Evolutionary conservation across 2,797 vertebrate genomes (phyloP), one percentile per base, ranked within the genome.

Genomic region (Syndactyla subalaris): DNA sequence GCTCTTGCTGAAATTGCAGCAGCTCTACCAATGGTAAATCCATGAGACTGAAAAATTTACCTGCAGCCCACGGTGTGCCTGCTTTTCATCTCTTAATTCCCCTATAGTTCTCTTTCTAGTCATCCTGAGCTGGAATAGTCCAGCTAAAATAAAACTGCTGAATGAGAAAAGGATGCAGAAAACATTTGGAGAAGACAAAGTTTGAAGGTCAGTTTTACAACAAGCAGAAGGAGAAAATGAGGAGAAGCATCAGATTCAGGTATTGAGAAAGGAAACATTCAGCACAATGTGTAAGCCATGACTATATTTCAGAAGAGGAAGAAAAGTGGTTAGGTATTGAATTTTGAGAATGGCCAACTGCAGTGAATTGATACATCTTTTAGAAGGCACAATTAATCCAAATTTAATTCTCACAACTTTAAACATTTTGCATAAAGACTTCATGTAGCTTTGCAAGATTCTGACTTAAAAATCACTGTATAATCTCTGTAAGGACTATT

Each of bases 91-190:
- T 92, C 96, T 97, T 97, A 98, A 98, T 96, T 95, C 97, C 97
- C 98, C 98, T 98, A 97, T 22, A 97, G 97, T 92, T 86, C 96
- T 97, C 91, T 98, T 80, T 95, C 97, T 98, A 97, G 98, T 93
- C 97, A 98, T 97, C 96, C 97, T 85, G 96, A 98, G 97, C 98
- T 98, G 97, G 97, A 97, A 98, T 98, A 98, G 94, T 96, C 97
- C 98, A 98, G 97, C 97, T 97, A 98, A 97, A 97, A 96, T 94
- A 96, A 94, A 97, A 98, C 94, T 96, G 98, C 95, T 98, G 98
- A 98, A 97, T 96, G 92, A 98, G 95, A 97, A 97, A 98, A 98
- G 97, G 96, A 98, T 96, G 96, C 73, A 97, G 97, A 98, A 97
- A 97, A 98, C 97, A 98, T 94, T 85, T 97, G 95, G 97, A 98